Evolutionary conservation across 2,797 vertebrate species (phyloP).

Genomic region (Acanthornis magna): DNA sequence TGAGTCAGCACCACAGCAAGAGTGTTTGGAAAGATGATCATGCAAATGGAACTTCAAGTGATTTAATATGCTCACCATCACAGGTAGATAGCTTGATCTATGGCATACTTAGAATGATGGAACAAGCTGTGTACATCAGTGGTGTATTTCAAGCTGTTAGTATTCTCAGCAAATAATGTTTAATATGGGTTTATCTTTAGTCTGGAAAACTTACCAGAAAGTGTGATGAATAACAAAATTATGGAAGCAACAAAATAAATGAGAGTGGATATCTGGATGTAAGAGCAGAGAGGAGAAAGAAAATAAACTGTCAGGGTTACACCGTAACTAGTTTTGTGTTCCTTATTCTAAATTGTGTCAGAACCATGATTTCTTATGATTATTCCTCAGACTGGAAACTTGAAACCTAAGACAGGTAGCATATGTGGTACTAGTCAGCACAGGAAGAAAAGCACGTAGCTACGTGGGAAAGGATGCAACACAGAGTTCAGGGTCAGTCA

Average conservation of each 20-base stretch:
- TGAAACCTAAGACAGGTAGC: background rate
- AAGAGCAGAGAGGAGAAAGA: background rate
- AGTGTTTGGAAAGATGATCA: slow-evolving; percentile 44
- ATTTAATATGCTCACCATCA: slow-evolving; percentile 38
- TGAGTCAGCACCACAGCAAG: slow-evolving; percentile 43
- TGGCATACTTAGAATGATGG: slow-evolving; percentile 36
- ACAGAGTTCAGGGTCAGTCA: background rate
- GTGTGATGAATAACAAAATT: slow-evolving; percentile 14
- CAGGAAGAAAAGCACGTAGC: background rate
- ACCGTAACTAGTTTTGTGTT: background rate
- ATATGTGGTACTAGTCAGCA: background rate
- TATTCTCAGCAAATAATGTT: slow-evolving; percentile 47
- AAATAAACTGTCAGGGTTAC: background rate
- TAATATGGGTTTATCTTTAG: slow-evolving; percentile 20
- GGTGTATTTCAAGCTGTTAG: slow-evolving; percentile 39
- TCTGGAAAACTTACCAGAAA: slow-evolving; percentile 9
- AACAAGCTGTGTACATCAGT: slow-evolving; percentile 14
- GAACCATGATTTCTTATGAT: background rate
- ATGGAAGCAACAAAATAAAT: background rate
- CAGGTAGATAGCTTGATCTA: slow-evolving; percentile 55
- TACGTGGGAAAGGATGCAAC: background rate
- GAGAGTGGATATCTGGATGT: background rate
- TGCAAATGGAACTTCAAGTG: slow-evolving; percentile 53
- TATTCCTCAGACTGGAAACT: background rate
- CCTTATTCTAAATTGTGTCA: background rate